These are phyloP conservation scores for Onychostoma macrolepis DNA, from an alignment of 2,113 vertebrate genomes.

Conservation along the genomic window DNA sequence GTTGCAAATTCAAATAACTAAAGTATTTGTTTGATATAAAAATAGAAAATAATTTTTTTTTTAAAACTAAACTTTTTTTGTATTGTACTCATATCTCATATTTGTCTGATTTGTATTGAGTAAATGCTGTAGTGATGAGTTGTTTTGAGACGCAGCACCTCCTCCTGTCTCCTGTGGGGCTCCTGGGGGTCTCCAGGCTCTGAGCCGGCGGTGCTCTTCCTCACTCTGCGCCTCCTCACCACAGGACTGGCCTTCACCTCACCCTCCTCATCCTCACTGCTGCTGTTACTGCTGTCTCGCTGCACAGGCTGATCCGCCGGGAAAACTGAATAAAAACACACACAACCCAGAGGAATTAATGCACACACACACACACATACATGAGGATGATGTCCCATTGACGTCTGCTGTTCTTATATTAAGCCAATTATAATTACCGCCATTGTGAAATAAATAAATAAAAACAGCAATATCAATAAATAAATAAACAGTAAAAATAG, in stretches of 20 bases:
- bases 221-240: conserved; percentile 81
- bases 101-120: not conserved
- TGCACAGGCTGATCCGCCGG: conserved; percentile 56
- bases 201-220: conserved; percentile 73
- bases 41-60: not conserved
- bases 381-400: not conserved
- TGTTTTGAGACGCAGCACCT: conserved; percentile 19
- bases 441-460: not conserved
- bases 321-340: conserved; percentile 61
- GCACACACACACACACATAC: not conserved
- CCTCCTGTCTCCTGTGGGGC: conserved; percentile 71
- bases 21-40: not conserved
- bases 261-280: conserved; percentile 73
- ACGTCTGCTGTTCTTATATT: not conserved
- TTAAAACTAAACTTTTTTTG: no score
- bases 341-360: conserved; percentile 20
- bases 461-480: no score
- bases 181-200: conserved; percentile 72
- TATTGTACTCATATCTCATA: no score
- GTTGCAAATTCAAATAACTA: not conserved
- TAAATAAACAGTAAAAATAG: not conserved
- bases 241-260: conserved; percentile 63
- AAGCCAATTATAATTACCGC: not conserved
- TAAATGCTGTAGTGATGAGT: not conserved
- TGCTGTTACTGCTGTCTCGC: conserved; percentile 80